A percentile compares a stretch with the other conserved stretches of the same genome.
phyloP scores from a whole-genome alignment of 2,888 invertebrate genomes.

The Craniophora ligustri region DNA sequence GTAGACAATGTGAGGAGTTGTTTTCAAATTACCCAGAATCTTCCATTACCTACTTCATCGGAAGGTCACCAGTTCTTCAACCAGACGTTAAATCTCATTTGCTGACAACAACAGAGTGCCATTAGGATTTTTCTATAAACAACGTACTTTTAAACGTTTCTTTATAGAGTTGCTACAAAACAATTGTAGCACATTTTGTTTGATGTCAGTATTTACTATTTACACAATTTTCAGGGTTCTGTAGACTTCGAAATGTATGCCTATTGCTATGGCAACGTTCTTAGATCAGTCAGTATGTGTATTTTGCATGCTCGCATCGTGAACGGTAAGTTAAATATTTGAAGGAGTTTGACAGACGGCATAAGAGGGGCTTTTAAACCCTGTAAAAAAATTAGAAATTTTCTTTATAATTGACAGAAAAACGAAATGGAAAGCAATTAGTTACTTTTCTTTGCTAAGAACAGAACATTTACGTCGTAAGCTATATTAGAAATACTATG shows the following conservation, averaged over 20 bases:
- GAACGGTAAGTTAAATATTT: not conserved
- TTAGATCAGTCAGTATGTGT: slow-evolving; percentile 4
- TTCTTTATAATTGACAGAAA: too few relatives aligned
- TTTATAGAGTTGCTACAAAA: slow-evolving; percentile 15
- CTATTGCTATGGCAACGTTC: slow-evolving; percentile 14
- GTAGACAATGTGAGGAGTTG: not conserved
- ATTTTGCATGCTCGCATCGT: not conserved
- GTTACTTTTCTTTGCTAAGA: too few relatives aligned
- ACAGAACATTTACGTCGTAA: too few relatives aligned
- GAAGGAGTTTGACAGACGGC: not conserved
- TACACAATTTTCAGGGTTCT: slow-evolving; percentile 29
- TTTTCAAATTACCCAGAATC: not conserved
- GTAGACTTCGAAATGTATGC: slow-evolving; percentile 2
- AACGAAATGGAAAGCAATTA: too few relatives aligned
- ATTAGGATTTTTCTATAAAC: slow-evolving; percentile 29
- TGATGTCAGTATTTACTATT: slow-evolving; percentile 39
- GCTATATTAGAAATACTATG: too few relatives aligned
- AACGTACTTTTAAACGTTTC: slow-evolving; percentile 9
- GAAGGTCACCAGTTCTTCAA: not conserved
- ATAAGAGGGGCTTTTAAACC: too few relatives aligned
- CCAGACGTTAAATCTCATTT: not conserved
- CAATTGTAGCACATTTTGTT: slow-evolving; percentile 29
- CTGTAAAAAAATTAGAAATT: too few relatives aligned
- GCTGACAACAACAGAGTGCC: slow-evolving; percentile 7
- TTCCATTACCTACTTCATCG: not conserved